phyloP scores from a whole-genome alignment of 1,140 invertebrate species.

The Galleria mellonella region DNA sequence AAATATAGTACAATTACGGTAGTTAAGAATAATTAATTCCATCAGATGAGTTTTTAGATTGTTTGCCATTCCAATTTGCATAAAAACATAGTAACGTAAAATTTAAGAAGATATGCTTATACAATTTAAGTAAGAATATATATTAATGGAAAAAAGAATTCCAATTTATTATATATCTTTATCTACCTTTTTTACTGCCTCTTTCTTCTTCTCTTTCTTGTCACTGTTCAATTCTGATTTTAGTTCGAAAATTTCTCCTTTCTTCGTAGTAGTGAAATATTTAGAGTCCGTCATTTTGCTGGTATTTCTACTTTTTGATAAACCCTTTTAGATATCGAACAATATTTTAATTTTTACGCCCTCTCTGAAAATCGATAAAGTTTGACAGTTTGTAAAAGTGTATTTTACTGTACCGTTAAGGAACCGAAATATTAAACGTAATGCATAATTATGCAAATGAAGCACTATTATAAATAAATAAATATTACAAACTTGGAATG shows the following conservation, averaged over 20 bases:
- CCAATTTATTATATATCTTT: too few relatives aligned
- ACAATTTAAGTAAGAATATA: too few relatives aligned
- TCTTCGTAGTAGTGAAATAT: conserved; percentile 99
- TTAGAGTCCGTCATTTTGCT: conserved; percentile 98
- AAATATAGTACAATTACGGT: too few relatives aligned
- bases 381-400: not conserved
- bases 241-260: conserved; percentile 99
- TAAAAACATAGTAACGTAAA: too few relatives aligned
- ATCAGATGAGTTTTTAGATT: too few relatives aligned
- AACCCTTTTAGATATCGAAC: conserved; percentile 7
- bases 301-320: conserved; percentile 1
- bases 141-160: too few relatives aligned
- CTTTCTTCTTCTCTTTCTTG: conserved; percentile 99
- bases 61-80: too few relatives aligned
- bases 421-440: not conserved
- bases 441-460: too few relatives aligned
- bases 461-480: too few relatives aligned
- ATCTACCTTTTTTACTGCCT: conserved; percentile 97
- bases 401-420: not conserved
- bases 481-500: too few relatives aligned
- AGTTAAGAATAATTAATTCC: too few relatives aligned
- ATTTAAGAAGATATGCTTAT: too few relatives aligned
- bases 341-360: not conserved
- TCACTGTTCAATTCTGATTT: conserved; percentile 99
- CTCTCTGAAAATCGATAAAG: conserved; percentile 6